These are phyloP conservation scores for Gryllus longicercus DNA, from an alignment of 2,888 invertebrate species.

Conservation along the genomic window DNA sequence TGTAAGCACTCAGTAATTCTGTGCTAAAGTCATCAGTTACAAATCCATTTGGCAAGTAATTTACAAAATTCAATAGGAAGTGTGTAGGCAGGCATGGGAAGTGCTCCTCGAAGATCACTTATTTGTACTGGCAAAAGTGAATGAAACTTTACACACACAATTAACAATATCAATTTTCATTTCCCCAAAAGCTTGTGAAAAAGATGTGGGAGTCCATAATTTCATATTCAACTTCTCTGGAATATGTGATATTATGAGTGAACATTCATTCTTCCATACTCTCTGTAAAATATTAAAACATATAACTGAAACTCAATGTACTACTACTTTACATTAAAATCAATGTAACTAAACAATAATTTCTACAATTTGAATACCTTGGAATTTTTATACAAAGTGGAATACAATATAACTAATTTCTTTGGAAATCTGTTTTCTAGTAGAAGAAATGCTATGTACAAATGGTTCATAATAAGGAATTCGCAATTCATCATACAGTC, in stretches of 20 bases:
- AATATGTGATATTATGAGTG: not conserved
- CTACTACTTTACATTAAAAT: too few species aligned
- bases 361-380: too few species aligned
- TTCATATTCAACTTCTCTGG: not conserved
- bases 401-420: too few species aligned
- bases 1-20: not conserved
- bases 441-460: too few species aligned
- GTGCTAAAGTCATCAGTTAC: not conserved
- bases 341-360: too few species aligned
- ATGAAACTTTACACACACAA: not conserved
- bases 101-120: not conserved
- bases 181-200: not conserved
- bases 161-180: not conserved
- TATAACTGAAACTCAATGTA: too few species aligned
- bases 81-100: not conserved
- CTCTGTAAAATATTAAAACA: not conserved
- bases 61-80: not conserved
- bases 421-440: too few species aligned
- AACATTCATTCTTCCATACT: not conserved
- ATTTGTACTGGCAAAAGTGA: not conserved
- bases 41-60: not conserved
- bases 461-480: too few species aligned
- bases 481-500: too few species aligned
- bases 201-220: not conserved
- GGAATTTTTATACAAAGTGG: too few species aligned